Percentiles rank a stretch among this genome's conserved stretches.
Evolutionary conservation across 2,888 invertebrate species (phyloP).

Genomic region (Alcis repandata): DNA sequence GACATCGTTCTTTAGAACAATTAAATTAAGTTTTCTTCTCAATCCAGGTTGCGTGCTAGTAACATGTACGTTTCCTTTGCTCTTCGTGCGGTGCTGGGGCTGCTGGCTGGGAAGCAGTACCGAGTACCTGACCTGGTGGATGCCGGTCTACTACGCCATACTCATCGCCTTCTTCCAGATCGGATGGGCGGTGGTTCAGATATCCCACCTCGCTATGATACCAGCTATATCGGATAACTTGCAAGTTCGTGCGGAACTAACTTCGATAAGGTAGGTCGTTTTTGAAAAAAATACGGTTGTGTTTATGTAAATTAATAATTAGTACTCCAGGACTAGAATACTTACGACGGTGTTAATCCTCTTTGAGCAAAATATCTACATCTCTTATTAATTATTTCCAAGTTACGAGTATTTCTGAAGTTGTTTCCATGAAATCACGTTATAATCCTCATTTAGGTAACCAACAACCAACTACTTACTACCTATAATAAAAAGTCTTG

Average conservation of each 20-base stretch:
- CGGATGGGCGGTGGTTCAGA: slow-evolving; percentile 97
- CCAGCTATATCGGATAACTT: slow-evolving; percentile 91
- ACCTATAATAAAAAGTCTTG: background rate
- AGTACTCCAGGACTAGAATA: no score
- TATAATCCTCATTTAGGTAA: no score
- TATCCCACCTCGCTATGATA: slow-evolving; percentile 96
- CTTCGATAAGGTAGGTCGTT: slow-evolving; percentile 88
- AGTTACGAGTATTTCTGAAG: no score
- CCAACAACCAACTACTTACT: background rate
- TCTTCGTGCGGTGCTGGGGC: slow-evolving; percentile 91
- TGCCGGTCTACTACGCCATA: slow-evolving; percentile 85
- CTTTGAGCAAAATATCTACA: no score
- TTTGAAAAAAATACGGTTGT: no score
- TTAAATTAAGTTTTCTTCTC: background rate
- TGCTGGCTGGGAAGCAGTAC: slow-evolving; percentile 74
- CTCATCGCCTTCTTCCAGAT: slow-evolving; percentile 93
- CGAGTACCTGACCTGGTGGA: slow-evolving; percentile 80
- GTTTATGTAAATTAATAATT: no score
- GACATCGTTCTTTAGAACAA: no score
- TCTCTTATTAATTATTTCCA: no score
- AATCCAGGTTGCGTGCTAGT: slow-evolving; percentile 89
- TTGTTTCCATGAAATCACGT: no score
- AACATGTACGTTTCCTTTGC: slow-evolving; percentile 91
- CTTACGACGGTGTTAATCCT: no score
- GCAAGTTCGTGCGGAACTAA: slow-evolving; percentile 91